These are phyloP conservation scores for Anoura caudifer DNA, from an alignment of 2,113 vertebrate genomes.

Conservation along the genomic window DNA sequence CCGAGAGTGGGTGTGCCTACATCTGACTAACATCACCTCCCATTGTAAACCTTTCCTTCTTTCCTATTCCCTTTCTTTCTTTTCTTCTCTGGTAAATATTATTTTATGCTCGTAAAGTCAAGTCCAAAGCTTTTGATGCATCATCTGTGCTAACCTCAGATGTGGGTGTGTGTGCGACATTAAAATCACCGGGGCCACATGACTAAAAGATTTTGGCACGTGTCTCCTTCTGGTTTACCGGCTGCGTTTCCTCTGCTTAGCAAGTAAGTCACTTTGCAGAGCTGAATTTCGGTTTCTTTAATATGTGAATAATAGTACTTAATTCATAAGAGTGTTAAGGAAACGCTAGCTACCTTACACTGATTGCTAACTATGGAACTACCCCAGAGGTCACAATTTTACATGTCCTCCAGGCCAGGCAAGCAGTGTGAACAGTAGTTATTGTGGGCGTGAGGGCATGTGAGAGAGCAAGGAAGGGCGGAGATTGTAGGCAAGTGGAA, in stretches of 20 bases:
- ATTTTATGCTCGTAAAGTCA: not conserved
- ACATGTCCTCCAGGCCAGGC: not conserved
- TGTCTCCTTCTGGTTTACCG: not conserved
- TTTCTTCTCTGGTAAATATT: not conserved
- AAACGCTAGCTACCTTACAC: not conserved
- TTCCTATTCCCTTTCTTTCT: not conserved
- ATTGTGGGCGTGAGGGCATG: not conserved
- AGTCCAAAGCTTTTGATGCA: not conserved
- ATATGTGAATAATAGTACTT: not conserved
- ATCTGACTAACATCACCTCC: not conserved
- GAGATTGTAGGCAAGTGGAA: not conserved
- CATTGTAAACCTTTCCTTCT: not conserved
- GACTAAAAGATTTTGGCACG: not conserved
- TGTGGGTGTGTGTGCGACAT: not conserved
- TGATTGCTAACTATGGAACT: not conserved
- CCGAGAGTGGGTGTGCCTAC: not conserved
- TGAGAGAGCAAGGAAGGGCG: not conserved
- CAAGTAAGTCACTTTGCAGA: not conserved
- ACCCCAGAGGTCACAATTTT: not conserved
- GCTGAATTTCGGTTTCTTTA: not conserved
- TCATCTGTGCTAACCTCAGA: not conserved
- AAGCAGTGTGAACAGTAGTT: not conserved
- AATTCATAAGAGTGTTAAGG: not conserved
- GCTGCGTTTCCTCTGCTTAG: not conserved
- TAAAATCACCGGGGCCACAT: not conserved